A percentile compares a stretch with the other conserved stretches of the same genome.
phyloP scores from a whole-genome alignment of 2,113 vertebrate genomes.

The Chascanopsetta lugubris region DNA sequence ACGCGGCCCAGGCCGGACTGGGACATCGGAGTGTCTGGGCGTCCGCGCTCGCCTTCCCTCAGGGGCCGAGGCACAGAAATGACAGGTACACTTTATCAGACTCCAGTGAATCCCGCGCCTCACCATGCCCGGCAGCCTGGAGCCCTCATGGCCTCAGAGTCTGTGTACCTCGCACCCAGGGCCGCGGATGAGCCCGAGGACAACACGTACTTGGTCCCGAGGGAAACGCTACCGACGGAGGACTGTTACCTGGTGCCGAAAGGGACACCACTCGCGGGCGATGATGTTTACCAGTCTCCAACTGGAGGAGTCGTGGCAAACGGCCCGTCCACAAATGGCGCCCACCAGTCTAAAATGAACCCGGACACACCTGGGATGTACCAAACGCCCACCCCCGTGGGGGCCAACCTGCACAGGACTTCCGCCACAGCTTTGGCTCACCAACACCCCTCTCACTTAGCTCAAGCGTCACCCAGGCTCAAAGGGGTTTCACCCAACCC shows the following conservation, averaged over 20 bases:
- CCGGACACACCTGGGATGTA: conserved; percentile 75
- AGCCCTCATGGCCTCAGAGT: conserved; percentile 60
- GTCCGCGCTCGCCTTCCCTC: conserved; percentile 78
- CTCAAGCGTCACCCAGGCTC: conserved; percentile 61
- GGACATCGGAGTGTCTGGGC: conserved; percentile 67
- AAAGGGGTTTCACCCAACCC: conserved; percentile 63
- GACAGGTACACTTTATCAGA: conserved; percentile 71
- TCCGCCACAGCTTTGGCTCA: conserved; percentile 56
- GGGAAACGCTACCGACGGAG: conserved; percentile 67
- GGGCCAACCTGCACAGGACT: conserved; percentile 65
- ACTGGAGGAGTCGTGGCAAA: conserved; percentile 59
- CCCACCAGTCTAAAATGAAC: conserved; percentile 56
- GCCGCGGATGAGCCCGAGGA: conserved; percentile 62
- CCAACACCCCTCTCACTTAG: conserved; percentile 63
- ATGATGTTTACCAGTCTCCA: conserved; percentile 83
- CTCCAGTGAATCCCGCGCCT: conserved; percentile 60
- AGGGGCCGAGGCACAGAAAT: conserved; percentile 69
- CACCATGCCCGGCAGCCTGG: conserved; percentile 64
- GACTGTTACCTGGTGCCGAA: conserved; percentile 81
- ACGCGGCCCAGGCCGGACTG: conserved; percentile 77
- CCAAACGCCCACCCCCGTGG: conserved; percentile 74
- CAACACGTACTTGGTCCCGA: conserved; percentile 71
- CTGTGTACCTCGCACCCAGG: conserved; percentile 76
- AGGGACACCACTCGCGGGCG: conserved; percentile 67
- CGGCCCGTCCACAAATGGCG: conserved; percentile 20